Percentiles rank a stretch among this genome's conserved stretches.
Conservation (phyloP, 2,888 invertebrate species). For the Strigamia transsilvanica region DNA sequence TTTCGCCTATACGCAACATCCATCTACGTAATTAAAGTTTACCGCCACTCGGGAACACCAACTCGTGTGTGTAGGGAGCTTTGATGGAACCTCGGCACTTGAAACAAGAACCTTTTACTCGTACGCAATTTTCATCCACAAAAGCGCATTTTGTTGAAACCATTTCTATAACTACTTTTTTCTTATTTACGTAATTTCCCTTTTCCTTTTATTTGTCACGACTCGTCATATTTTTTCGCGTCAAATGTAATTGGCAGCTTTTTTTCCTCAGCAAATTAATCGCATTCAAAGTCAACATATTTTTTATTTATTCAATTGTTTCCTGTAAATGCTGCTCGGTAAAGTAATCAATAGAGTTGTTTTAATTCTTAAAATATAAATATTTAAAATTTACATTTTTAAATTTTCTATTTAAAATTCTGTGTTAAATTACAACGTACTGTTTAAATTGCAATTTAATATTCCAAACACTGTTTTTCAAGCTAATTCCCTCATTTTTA, state of each 20-base stretch:
- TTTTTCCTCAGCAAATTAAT: not conserved
- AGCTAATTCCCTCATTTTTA: too few species aligned
- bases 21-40: constrained; percentile 48
- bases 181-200: not conserved
- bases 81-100: constrained; percentile 41
- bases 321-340: too few species aligned
- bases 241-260: not conserved
- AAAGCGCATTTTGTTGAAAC: constrained; percentile 14
- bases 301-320: too few species aligned
- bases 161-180: not conserved
- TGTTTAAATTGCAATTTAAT: too few species aligned
- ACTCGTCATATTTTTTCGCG: not conserved
- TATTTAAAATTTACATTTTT: too few species aligned
- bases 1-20: constrained; percentile 40
- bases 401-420: too few species aligned
- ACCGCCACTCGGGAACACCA: constrained; percentile 41
- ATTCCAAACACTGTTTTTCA: too few species aligned
- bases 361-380: too few species aligned
- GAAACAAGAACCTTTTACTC: constrained; percentile 35
- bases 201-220: not conserved
- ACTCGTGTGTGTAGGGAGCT: not conserved
- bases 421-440: too few species aligned
- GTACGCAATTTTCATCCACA: constrained; percentile 16
- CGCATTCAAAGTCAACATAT: not conserved
- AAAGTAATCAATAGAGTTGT: too few species aligned